Evolutionary conservation across 2,113 vertebrate genomes (phyloP).

Genomic region (Xyliphius kryptos): DNA sequence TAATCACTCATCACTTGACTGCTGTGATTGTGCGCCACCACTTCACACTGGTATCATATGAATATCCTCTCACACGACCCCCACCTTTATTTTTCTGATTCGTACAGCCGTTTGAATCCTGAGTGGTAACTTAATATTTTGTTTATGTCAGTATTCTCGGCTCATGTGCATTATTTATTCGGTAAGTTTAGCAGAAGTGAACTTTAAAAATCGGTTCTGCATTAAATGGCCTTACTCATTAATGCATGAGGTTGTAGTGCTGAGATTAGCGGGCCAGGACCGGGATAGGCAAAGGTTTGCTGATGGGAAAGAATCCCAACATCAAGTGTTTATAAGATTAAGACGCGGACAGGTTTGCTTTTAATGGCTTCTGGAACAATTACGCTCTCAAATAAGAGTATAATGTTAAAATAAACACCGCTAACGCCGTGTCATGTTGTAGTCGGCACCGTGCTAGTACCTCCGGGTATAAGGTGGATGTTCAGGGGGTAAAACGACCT

Average conservation of each 20-base stretch:
- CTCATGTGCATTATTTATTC: not conserved
- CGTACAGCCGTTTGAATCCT: conserved; percentile 39
- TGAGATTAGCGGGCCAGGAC: conserved; percentile 17
- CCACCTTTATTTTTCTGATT: too few relatives aligned
- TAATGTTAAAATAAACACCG: too few relatives aligned
- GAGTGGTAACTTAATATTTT: not conserved
- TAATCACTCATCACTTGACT: too few relatives aligned
- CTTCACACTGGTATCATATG: too few relatives aligned
- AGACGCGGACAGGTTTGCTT: not conserved
- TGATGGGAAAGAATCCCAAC: conserved; percentile 5
- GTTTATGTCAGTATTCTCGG: not conserved
- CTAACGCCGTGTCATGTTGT: too few relatives aligned
- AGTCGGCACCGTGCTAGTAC: too few relatives aligned
- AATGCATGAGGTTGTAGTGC: conserved; percentile 10
- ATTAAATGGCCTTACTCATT: conserved; percentile 7
- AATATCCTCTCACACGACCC: too few relatives aligned
- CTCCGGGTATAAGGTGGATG: too few relatives aligned
- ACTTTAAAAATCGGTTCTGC: conserved; percentile 8
- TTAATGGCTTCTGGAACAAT: too few relatives aligned
- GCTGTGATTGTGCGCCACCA: too few relatives aligned
- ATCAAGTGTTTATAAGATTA: not conserved
- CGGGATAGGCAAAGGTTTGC: conserved; percentile 7
- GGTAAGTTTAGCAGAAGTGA: not conserved
- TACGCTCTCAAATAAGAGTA: too few relatives aligned
- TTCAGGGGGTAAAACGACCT: too few relatives aligned